Percentiles rank a stretch among this genome's conserved stretches.
These are phyloP conservation scores for Diarsia dahlii DNA, from an alignment of 2,888 invertebrate species.

Conservation along the genomic window DNA sequence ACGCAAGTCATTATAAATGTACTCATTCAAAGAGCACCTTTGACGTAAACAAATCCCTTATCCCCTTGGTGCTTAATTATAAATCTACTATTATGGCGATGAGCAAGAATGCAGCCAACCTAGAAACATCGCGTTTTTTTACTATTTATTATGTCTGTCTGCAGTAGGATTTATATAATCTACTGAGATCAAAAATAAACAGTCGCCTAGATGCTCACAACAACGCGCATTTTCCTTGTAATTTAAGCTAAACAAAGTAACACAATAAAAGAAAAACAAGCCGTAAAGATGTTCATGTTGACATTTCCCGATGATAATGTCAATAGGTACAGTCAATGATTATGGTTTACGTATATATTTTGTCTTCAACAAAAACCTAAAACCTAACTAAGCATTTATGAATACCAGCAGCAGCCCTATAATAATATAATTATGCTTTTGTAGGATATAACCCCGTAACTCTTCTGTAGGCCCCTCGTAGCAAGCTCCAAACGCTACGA, in stretches of 20 bases:
- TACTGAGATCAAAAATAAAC: constrained; percentile 9
- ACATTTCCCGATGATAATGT: constrained; percentile 19
- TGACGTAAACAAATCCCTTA: too few relatives aligned
- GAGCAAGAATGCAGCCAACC: too few relatives aligned
- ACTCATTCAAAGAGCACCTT: too few relatives aligned
- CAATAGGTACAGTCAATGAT: background rate
- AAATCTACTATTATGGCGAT: too few relatives aligned
- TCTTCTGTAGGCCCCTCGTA: background rate
- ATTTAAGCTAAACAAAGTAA: constrained; percentile 39
- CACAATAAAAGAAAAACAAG: constrained; percentile 31
- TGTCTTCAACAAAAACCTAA: constrained; percentile 32
- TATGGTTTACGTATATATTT: background rate
- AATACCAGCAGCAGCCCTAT: background rate
- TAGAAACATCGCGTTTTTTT: background rate
- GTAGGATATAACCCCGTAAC: background rate
- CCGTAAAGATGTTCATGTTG: constrained; percentile 36
- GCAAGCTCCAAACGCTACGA: background rate
- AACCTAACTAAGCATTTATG: background rate
- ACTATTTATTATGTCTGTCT: background rate
- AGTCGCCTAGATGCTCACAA: background rate
- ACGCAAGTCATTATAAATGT: too few relatives aligned
- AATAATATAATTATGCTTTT: background rate
- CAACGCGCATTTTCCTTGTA: constrained; percentile 19
- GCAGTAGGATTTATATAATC: background rate
- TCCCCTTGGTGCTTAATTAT: too few relatives aligned